Base-by-base conservation (phyloP, 92 coral and sea anemone genomes). In the Heteractis magnifica region DNA sequence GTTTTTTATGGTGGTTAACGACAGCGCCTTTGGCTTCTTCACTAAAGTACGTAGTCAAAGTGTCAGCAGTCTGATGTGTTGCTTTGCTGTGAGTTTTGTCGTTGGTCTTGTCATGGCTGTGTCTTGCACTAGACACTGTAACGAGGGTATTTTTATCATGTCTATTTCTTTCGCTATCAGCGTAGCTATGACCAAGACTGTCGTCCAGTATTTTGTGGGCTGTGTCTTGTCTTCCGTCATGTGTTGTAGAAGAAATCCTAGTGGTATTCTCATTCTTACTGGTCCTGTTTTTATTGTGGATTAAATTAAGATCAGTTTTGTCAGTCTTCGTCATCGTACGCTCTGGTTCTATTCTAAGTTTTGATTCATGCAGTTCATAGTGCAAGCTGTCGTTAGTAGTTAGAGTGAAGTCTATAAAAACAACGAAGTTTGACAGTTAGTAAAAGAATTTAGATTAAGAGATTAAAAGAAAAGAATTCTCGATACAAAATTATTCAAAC, bases 301-400 rank as follows among this genome's bases (percentile, higher is more conserved):
- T 26, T 5, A 68, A 20, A 68, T 48, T 68, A 81, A 3, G 18
- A 65, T 68, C 77, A 81, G 51, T 21, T 19, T 15, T 20, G 19
- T 74, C 44, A 58, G 55, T 81, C 74, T 20, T 34, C 41, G 34
- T 41, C 53, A 8, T 18, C 21, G 34, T 65, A 68, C 71, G 84
- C 84, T 10, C 51, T 26, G 12, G 73, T 51, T 70, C 16, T 34
- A 41, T 15, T 23, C 12, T 49, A 56, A 18, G 19, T 50, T 50
- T 71, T 18, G 70, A 14, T 8, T 81, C 84, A 81, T 81, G 77
- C 84, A 51, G 8, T 52, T 53, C 73, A 26, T 68, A n/a, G n/a
- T n/a, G 50, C 71, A 44, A 16, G 8, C n/a, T 64, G 9, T 18
- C 71, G 73, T 21, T 21, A 68, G 44, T 34, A 34, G 73, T 68